These are phyloP conservation scores for Saimiri boliviensis DNA, from an alignment of 2,113 vertebrate species.

Conservation along the genomic window DNA sequence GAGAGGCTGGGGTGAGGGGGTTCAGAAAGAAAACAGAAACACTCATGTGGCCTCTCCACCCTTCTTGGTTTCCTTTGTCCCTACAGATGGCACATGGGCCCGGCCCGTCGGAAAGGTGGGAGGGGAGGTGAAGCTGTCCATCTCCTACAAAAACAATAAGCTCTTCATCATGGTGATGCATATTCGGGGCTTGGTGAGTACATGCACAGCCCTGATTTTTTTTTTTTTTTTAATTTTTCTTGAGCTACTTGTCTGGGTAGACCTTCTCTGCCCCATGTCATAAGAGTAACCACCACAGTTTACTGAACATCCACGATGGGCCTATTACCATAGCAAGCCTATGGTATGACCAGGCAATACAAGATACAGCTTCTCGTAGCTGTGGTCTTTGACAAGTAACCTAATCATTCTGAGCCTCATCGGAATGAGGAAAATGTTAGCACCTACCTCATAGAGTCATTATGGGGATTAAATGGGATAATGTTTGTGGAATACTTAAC, in stretches of 20 bases:
- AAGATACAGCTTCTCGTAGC: background rate
- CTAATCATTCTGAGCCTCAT: background rate
- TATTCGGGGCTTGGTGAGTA: slow-evolving; percentile 94
- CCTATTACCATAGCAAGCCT: background rate
- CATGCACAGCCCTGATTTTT: accelerated
- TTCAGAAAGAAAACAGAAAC: background rate
- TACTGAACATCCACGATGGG: background rate
- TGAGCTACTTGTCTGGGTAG: background rate
- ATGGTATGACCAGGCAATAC: background rate
- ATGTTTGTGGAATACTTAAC: background rate
- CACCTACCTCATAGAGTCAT: background rate
- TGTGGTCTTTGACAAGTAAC: background rate
- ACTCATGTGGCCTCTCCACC: background rate
- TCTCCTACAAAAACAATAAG: slow-evolving; percentile 96
- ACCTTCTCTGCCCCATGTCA: background rate
- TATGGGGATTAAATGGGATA: background rate
- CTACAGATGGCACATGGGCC: slow-evolving; percentile 89
- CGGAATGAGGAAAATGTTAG: background rate
- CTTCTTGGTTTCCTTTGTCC: slow-evolving; percentile 6
- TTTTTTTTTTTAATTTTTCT: background rate
- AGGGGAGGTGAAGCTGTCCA: slow-evolving; percentile 96
- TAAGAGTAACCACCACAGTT: background rate
- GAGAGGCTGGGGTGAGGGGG: background rate
- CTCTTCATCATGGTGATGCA: slow-evolving; percentile 99
- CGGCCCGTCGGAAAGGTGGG: slow-evolving; percentile 89